Evolutionary conservation across 2,797 vertebrate genomes (phyloP).

Genomic region (Picus viridis): DNA sequence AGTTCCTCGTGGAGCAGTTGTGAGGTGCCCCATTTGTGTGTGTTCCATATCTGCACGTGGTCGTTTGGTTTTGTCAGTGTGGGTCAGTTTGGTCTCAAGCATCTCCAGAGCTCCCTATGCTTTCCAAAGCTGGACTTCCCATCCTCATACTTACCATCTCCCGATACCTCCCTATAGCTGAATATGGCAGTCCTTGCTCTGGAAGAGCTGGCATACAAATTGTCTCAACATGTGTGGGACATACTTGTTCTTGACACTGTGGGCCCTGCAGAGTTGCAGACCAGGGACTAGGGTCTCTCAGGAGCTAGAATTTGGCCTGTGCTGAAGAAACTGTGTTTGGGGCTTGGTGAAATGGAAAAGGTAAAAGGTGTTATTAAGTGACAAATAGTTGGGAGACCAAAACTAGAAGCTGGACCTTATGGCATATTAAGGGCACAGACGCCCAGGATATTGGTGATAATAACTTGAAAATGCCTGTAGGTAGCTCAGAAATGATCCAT

Average conservation of each 20-base stretch:
- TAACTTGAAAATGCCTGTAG: no score
- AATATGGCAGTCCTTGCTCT: background rate
- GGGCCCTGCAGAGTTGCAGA: background rate
- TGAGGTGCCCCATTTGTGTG: background rate
- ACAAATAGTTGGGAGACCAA: background rate
- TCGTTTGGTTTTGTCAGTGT: background rate
- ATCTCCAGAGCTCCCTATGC: background rate
- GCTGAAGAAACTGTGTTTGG: background rate
- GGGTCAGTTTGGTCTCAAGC: background rate
- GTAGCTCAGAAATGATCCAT: no score
- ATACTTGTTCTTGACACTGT: background rate
- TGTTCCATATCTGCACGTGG: background rate
- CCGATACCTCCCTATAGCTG: background rate
- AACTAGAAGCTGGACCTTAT: background rate
- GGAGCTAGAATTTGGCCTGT: background rate
- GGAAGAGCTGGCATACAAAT: background rate
- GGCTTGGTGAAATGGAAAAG: background rate
- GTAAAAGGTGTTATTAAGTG: background rate
- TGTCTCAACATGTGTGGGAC: background rate
- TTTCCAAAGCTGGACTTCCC: background rate
- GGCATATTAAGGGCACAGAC: no score
- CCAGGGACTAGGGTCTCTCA: background rate
- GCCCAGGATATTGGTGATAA: no score
- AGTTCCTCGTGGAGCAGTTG: background rate
- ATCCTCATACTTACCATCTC: background rate